Base-by-base conservation (phyloP, 2,113 vertebrate species). In the Marmota flaviventris region DNA sequence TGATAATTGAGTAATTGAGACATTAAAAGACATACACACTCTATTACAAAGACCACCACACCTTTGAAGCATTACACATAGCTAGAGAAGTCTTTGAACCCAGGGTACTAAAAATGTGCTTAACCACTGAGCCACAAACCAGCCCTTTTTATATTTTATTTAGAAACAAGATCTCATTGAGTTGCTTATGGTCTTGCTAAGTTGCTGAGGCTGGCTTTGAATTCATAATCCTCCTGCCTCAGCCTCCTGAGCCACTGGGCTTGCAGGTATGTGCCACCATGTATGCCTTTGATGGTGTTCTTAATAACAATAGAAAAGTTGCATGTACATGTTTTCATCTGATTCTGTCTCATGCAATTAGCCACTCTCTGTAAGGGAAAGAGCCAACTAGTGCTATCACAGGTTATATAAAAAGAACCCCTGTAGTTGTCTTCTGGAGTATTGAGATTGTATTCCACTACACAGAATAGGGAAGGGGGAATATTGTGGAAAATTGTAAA, bases 281-380 rank as follows among this genome's bases (percentile, higher is more conserved):
- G 56, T 56, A 6, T 56, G 53, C 89, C 48, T 94, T 91, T 32
- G 20, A 8, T 93, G 42, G 32, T 96, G 13, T 72, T 94, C 25
- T 93, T 85, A 83, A 77, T 65, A 87, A 90, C 27, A 94, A 91
- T 20, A 96, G 65, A 92, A 90, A 97, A 70, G 2, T 56, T 78
- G 29, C 53, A 61, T 13, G 39, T 86, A 25, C 27, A 67, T 81
- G 4, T 37, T 86, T 92, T 83, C 63, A 24, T 96, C 29, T 83
- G 63, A 79, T 94, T 82, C 32, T 94, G 27, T 48, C 17, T 12
- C 25, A 63, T 63, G 16, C 12, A 77, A 13, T 83, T 32, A 89
- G 51, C 91, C n/a, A 89, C 20, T 93, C 6, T 13, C 27, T 91
- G 8, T 91, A 72, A 96, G n/a, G 22, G 67, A 93, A 95, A 88